Evolutionary conservation across 2,113 vertebrate genomes (phyloP).

Genomic region (Bostrychus sinensis): DNA sequence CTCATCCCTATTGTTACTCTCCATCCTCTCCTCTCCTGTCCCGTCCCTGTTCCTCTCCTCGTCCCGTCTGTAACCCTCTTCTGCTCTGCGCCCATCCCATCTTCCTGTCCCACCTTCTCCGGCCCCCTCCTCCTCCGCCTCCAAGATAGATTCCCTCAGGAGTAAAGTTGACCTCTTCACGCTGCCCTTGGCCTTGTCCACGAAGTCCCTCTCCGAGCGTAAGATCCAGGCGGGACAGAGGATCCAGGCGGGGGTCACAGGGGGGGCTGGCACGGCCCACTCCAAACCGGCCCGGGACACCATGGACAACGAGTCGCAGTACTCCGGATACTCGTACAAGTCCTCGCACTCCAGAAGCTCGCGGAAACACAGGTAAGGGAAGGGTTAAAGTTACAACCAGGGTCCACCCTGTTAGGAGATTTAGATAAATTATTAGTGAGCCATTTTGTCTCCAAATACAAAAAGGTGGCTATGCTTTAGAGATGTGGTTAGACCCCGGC

Average conservation of each 20-base stretch:
- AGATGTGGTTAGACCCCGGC: no score
- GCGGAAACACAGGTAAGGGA: conserved; percentile 87
- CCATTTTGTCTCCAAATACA: no score
- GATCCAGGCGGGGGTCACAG: conserved; percentile 77
- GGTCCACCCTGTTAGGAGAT: no score
- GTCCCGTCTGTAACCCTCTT: conserved; percentile 34
- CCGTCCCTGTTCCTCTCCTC: neutral
- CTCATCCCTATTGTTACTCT: no score
- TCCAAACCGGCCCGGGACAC: conserved; percentile 75
- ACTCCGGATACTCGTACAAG: conserved; percentile 93
- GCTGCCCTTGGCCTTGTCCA: conserved; percentile 88
- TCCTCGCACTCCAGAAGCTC: conserved; percentile 91
- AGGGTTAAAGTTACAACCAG: no score
- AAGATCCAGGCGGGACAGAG: conserved; percentile 80
- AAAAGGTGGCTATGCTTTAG: no score
- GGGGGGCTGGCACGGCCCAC: conserved; percentile 80
- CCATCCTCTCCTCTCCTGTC: neutral
- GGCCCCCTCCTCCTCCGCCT: conserved; percentile 68
- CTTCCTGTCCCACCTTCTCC: conserved; percentile 52
- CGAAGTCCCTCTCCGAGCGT: conserved; percentile 80
- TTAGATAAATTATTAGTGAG: no score
- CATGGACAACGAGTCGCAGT: conserved; percentile 96
- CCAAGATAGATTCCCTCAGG: conserved; percentile 99
- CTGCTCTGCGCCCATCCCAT: conserved; percentile 11
- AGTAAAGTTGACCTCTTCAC: conserved; percentile 93